Conservation (phyloP, 2,797 vertebrate species). For the Toxotes lorentzi region DNA sequence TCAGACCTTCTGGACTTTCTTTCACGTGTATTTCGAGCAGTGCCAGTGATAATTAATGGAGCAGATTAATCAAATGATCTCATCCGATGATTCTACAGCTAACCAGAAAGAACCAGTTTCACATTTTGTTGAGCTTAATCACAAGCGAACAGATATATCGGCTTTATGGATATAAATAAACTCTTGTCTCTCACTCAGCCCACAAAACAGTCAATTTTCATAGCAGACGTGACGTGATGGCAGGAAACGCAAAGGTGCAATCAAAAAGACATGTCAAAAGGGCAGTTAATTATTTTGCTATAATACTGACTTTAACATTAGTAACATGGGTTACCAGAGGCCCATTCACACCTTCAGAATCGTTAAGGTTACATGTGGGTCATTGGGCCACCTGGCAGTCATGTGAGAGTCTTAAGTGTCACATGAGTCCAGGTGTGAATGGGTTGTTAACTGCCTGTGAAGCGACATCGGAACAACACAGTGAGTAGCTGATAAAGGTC, state of each 20-base stretch:
- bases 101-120: constrained; percentile 18
- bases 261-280: constrained; percentile 1
- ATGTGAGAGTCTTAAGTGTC: too few species aligned
- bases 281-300: neutral
- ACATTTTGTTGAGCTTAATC: constrained; percentile 33
- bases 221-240: constrained; percentile 14
- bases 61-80: constrained; percentile 48
- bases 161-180: constrained; percentile 29
- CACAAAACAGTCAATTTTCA: constrained; percentile 2
- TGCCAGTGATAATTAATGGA: constrained; percentile 42
- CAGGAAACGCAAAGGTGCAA: constrained; percentile 19
- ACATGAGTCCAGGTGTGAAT: too few species aligned
- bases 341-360: neutral
- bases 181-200: constrained; percentile 3
- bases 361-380: neutral
- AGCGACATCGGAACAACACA: too few species aligned
- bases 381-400: neutral
- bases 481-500: too few species aligned
- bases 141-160: neutral
- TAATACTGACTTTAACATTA: neutral
- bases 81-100: constrained; percentile 35
- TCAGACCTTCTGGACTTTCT: constrained; percentile 16
- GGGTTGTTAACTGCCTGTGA: too few species aligned
- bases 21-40: constrained; percentile 35
- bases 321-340: neutral